phyloP scores from a whole-genome alignment of 2,113 vertebrate genomes.

The Atrichornis clamosus region DNA sequence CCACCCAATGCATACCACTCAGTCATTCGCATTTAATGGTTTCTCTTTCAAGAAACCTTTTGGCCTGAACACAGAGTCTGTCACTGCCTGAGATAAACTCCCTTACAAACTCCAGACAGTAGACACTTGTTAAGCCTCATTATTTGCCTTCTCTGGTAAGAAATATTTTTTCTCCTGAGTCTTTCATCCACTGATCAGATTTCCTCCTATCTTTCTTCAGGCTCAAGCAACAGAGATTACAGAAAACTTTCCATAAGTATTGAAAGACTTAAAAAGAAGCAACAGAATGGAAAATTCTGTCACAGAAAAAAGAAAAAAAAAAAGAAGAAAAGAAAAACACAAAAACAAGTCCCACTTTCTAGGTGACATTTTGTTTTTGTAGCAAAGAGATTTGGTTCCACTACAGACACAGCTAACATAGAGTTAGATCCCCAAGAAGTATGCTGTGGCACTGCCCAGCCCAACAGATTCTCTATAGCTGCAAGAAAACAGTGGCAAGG shows the following conservation, averaged over 20 bases:
- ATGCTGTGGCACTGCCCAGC: not conserved
- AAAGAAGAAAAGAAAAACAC: fast-evolving
- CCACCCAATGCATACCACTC: not conserved
- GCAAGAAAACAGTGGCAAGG: not conserved
- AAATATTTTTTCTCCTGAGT: not conserved
- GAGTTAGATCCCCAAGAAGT: not conserved
- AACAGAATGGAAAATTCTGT: constrained; percentile 8
- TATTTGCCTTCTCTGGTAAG: not conserved
- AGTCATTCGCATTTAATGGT: not conserved
- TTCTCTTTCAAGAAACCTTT: not conserved
- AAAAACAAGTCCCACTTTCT: not conserved
- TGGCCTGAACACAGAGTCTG: not conserved
- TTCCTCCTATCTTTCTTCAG: not conserved
- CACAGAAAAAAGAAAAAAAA: not conserved
- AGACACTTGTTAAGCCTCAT: not conserved
- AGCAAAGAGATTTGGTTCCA: not conserved
- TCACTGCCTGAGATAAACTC: not conserved
- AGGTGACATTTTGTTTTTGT: not conserved
- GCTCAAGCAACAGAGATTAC: not conserved
- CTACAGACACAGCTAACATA: not conserved
- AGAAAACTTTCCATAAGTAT: not conserved
- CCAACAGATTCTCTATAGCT: not conserved
- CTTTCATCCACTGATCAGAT: not conserved
- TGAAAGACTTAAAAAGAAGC: not conserved
- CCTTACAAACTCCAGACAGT: not conserved